A percentile compares a stretch with the other conserved stretches of the same genome.
These are phyloP conservation scores for Aelia acuminata DNA, from an alignment of 2,888 invertebrate species.

Conservation along the genomic window DNA sequence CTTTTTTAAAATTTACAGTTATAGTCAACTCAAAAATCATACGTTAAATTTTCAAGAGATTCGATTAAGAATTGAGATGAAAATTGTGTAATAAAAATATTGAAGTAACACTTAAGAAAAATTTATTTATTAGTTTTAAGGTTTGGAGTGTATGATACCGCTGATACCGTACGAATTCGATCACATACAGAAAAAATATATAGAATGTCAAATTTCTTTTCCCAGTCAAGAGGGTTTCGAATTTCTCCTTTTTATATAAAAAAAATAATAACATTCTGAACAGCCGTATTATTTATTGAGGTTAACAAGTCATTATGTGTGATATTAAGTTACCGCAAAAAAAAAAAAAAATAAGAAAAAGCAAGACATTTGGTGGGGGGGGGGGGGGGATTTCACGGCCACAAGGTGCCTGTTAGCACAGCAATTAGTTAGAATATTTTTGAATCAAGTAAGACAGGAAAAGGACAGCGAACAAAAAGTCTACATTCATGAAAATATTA, in stretches of 20 bases:
- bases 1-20: no score
- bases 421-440: neutral
- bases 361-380: no score
- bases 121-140: no score
- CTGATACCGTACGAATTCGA: neutral
- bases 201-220: neutral
- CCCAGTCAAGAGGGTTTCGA: neutral
- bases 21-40: no score
- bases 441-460: neutral
- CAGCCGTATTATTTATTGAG: neutral
- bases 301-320: neutral
- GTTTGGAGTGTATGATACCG: neutral
- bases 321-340: neutral
- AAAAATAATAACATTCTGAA: neutral
- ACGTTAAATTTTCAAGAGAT: no score
- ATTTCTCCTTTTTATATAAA: neutral
- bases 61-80: no score
- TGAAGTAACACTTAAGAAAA: no score
- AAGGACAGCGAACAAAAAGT: neutral
- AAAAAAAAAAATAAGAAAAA: neutral
- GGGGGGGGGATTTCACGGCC: no score
- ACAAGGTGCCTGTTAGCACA: neutral
- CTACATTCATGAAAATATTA: neutral
- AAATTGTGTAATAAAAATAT: no score
- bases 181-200: neutral